Evolutionary conservation across 1,140 invertebrate genomes (phyloP).

Genomic region (Caenorhabditis brenneri): DNA sequence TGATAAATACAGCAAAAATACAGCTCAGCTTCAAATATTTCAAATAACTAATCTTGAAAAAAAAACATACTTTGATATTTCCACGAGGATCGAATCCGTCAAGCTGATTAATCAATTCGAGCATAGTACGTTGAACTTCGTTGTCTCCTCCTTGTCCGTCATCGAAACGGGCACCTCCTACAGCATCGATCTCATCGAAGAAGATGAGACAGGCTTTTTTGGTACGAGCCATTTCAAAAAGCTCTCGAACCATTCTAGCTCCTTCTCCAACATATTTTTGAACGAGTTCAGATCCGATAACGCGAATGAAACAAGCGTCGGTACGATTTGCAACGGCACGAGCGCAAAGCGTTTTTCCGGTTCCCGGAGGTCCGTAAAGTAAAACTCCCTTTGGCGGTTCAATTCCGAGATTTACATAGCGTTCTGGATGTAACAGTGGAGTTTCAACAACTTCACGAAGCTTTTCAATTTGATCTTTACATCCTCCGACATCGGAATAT

Average conservation of each 20-base stretch:
- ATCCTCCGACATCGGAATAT: conserved; percentile 96
- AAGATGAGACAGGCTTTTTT: conserved; percentile 99
- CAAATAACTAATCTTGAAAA: too few relatives aligned
- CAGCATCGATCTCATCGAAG: conserved; percentile 99
- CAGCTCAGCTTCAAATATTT: too few relatives aligned
- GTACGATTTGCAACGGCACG: conserved; percentile 93
- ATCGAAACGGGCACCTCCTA: conserved; percentile 96
- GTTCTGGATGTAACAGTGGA: conserved; percentile 94
- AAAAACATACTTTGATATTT: conserved; percentile 85
- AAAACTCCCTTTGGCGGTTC: conserved; percentile 98
- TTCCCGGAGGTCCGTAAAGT: conserved; percentile 96
- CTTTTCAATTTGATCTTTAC: conserved; percentile 99
- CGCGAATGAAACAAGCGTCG: conserved; percentile 98
- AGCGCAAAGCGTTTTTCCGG: conserved; percentile 94
- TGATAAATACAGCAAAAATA: too few relatives aligned
- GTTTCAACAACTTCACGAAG: conserved; percentile 98
- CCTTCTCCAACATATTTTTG: conserved; percentile 99
- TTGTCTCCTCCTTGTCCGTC: conserved; percentile 97
- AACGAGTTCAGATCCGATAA: conserved; percentile 93
- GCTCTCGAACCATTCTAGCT: conserved; percentile 95
- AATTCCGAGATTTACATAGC: conserved; percentile 97
- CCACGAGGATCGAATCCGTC: conserved; percentile 99
- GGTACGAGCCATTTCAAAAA: conserved; percentile 98
- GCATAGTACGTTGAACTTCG: conserved; percentile 98
- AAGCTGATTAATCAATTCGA: conserved; percentile 97